Conservation (phyloP, 2,113 vertebrate species). For the Sminthopsis crassicaudata region DNA sequence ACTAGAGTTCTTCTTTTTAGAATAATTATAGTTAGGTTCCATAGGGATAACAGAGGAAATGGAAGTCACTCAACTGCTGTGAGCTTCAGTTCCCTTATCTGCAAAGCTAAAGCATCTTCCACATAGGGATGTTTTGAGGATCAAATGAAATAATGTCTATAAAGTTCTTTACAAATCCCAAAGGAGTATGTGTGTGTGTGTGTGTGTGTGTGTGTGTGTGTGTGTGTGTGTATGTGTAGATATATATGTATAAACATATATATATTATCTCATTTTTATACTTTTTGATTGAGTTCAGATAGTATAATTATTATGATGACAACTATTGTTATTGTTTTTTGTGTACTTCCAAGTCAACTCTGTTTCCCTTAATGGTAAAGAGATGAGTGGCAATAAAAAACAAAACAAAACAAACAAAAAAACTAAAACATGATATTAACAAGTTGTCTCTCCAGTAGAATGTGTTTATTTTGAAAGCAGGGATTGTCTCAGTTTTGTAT, state of each 20-base stretch:
- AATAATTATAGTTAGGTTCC: constrained; percentile 9
- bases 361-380: background rate
- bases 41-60: background rate
- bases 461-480: background rate
- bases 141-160: background rate
- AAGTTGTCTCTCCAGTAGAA: background rate
- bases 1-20: background rate
- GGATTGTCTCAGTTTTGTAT: background rate
- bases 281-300: background rate
- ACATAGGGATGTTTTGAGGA: background rate
- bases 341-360: background rate
- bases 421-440: background rate
- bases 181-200: background rate
- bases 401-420: no score
- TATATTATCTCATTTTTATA: background rate
- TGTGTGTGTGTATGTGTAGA: no score
- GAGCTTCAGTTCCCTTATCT: background rate
- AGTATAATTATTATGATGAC: background rate
- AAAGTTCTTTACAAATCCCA: background rate
- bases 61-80: background rate
- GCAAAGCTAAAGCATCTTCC: background rate
- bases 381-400: background rate
- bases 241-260: no score
- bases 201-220: no score
- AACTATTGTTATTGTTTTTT: background rate